Conservation (phyloP, 2,113 vertebrate genomes). For the Takifugu bimaculatus region DNA sequence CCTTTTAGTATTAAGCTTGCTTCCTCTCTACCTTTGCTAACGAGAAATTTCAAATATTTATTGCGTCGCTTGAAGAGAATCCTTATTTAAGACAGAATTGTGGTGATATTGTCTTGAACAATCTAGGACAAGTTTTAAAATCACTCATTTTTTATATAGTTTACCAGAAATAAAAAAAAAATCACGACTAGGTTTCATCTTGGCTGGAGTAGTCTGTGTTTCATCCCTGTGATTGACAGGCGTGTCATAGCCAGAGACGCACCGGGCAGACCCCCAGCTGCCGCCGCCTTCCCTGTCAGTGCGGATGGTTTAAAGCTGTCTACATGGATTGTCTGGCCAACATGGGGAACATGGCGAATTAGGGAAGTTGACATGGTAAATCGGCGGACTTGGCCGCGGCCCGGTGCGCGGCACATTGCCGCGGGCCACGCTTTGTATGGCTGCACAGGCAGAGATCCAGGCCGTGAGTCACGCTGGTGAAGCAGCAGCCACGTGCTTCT, state of each 20-base stretch:
- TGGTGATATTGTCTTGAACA: neutral
- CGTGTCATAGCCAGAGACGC: slow-evolving; percentile 69
- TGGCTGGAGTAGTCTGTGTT: slow-evolving; percentile 47
- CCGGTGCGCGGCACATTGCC: slow-evolving; percentile 25
- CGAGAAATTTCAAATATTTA: no score
- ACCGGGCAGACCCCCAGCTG: slow-evolving; percentile 67
- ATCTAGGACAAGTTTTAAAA: slow-evolving; percentile 7
- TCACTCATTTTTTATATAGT: slow-evolving; percentile 32
- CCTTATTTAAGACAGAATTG: no score
- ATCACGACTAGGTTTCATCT: slow-evolving; percentile 30
- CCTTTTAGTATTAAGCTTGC: no score
- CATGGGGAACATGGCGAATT: slow-evolving; percentile 71
- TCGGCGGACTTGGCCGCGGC: slow-evolving; percentile 59
- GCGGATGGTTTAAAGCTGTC: slow-evolving; percentile 67
- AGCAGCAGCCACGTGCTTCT: slow-evolving; percentile 39
- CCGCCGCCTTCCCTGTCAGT: slow-evolving; percentile 55
- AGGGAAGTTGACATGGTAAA: slow-evolving; percentile 73
- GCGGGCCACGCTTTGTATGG: slow-evolving; percentile 61
- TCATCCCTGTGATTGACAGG: slow-evolving; percentile 69
- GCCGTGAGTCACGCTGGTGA: slow-evolving; percentile 49
- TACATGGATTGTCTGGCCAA: slow-evolving; percentile 70
- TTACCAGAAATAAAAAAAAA: slow-evolving; percentile 41
- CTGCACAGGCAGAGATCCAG: slow-evolving; percentile 43
- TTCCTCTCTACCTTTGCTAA: no score
- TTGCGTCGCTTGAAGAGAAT: no score